phyloP scores from a whole-genome alignment of 2,113 vertebrate genomes.

The Symphodus melops region DNA sequence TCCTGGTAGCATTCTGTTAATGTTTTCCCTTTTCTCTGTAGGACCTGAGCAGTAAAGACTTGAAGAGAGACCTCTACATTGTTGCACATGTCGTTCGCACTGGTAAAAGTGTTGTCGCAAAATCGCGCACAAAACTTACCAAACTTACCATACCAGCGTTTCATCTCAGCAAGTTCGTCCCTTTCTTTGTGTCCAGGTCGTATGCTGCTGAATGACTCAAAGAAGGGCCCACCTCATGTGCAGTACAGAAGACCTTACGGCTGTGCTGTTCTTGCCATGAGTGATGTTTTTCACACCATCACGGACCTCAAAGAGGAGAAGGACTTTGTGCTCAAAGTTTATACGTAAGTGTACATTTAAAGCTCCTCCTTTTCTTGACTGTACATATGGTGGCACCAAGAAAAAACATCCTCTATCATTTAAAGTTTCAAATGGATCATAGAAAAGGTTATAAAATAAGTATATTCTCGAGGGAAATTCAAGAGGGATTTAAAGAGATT shows the following conservation, averaged over 20 bases:
- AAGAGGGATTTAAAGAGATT: background rate
- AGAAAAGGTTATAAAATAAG: background rate
- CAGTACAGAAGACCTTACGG: slow-evolving; percentile 94
- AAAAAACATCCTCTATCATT: background rate
- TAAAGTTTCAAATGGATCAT: background rate
- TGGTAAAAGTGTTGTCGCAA: slow-evolving; percentile 80
- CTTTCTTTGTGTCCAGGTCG: slow-evolving; percentile 83
- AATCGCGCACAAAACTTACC: background rate
- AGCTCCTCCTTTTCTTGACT: background rate
- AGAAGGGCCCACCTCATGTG: slow-evolving; percentile 92
- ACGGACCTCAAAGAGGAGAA: slow-evolving; percentile 96
- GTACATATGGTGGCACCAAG: background rate
- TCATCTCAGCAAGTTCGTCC: background rate
- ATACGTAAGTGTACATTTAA: slow-evolving; percentile 87
- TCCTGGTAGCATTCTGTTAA: background rate
- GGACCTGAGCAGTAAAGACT: slow-evolving; percentile 97
- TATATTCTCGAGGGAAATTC: no score
- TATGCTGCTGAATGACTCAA: slow-evolving; percentile 95
- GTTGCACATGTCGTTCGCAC: slow-evolving; percentile 95
- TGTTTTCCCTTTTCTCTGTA: slow-evolving; percentile 62
- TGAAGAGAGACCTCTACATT: slow-evolving; percentile 96
- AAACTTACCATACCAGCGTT: no score
- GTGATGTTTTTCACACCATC: slow-evolving; percentile 93
- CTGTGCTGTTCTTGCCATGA: slow-evolving; percentile 92
- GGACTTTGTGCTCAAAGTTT: slow-evolving; percentile 98